Conservation (phyloP, 1,140 invertebrate species). For the Protaetia brevitarsis region DNA sequence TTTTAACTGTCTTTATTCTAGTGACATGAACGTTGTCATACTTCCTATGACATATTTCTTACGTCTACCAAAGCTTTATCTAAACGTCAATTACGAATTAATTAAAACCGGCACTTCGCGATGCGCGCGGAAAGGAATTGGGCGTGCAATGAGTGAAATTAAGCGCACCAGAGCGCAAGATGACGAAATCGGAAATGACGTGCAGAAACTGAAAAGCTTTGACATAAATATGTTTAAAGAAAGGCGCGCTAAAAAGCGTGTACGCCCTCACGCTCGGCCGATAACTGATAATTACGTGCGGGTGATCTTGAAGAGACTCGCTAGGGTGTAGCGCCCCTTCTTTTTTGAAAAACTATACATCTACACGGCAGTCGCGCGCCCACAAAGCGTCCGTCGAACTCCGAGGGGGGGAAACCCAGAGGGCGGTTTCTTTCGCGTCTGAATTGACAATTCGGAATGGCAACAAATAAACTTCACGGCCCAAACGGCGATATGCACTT, state of each 20-base stretch:
- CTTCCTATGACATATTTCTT: too few relatives aligned
- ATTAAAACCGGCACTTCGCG: not conserved
- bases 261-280: slow-evolving; percentile 42
- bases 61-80: too few relatives aligned
- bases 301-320: slow-evolving; percentile 46
- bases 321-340: slow-evolving; percentile 34
- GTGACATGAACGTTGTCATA: too few relatives aligned
- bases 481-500: slow-evolving; percentile 44
- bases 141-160: too few relatives aligned
- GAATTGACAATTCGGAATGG: slow-evolving; percentile 23
- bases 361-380: slow-evolving; percentile 45
- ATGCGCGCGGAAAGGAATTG: too few relatives aligned
- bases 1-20: too few relatives aligned
- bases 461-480: slow-evolving; percentile 48
- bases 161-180: slow-evolving; percentile 31
- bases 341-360: slow-evolving; percentile 44
- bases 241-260: slow-evolving; percentile 44
- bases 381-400: slow-evolving; percentile 31
- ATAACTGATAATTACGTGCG: slow-evolving; percentile 50
- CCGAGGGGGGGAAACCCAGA: too few relatives aligned
- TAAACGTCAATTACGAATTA: not conserved
- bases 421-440: too few relatives aligned
- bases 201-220: slow-evolving; percentile 28
- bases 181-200: slow-evolving; percentile 27
- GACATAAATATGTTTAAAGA: slow-evolving; percentile 38